phyloP scores from a whole-genome alignment of 2,113 vertebrate species.

The Lathamus discolor region DNA sequence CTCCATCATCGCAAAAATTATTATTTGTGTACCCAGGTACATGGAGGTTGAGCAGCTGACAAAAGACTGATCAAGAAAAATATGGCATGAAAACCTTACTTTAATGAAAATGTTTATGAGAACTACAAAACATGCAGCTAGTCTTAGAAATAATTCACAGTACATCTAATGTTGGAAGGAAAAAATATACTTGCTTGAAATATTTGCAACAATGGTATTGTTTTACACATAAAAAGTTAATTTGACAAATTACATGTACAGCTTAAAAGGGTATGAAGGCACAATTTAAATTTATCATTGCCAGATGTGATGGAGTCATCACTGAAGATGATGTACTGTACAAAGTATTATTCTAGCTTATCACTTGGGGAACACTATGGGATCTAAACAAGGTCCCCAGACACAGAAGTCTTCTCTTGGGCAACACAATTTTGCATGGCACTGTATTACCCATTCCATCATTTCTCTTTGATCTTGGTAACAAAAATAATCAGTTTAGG shows the following conservation, averaged over 20 bases:
- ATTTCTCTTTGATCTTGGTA: not conserved
- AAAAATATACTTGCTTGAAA: not conserved
- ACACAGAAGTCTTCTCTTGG: not conserved
- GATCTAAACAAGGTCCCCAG: not conserved
- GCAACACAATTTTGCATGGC: not conserved
- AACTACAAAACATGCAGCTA: not conserved
- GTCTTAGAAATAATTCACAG: not conserved
- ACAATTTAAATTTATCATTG: not conserved
- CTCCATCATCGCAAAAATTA: not conserved
- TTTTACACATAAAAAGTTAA: not conserved
- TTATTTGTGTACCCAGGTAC: not conserved
- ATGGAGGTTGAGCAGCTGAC: not conserved
- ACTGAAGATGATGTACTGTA: not conserved
- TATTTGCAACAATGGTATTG: not conserved
- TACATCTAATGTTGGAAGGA: not conserved
- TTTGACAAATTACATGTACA: not conserved
- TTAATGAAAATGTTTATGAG: not conserved
- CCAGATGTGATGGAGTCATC: not conserved
- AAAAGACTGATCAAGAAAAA: not conserved
- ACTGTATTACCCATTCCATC: not conserved
- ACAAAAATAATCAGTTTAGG: not conserved
- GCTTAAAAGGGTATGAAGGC: not conserved
- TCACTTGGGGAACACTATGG: not conserved
- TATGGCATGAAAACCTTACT: not conserved
- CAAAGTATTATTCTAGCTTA: not conserved